Conservation (phyloP, 2,113 vertebrate species). For the Petrocephalus zakoni region DNA sequence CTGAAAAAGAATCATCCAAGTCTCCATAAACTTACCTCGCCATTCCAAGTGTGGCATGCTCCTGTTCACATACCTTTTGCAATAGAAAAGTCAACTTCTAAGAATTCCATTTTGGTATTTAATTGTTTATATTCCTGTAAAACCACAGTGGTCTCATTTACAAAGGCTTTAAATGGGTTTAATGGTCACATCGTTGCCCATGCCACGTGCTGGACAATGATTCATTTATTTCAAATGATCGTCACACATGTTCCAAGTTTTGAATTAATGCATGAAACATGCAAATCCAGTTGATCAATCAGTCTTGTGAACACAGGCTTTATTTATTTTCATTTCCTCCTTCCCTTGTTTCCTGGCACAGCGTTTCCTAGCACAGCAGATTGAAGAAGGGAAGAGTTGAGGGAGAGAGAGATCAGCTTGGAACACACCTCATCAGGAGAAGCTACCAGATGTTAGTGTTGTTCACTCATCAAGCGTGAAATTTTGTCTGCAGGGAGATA, state of each 20-base stretch:
- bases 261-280: not conserved
- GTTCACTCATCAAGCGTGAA: constrained; percentile 60
- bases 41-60: not conserved
- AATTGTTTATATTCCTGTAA: not conserved
- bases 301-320: not conserved
- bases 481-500: constrained; percentile 58
- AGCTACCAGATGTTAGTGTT: constrained; percentile 57
- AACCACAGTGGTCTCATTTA: not conserved
- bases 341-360: not conserved
- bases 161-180: not conserved
- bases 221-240: not conserved
- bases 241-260: not conserved
- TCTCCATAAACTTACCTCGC: not conserved
- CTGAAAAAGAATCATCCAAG: not conserved
- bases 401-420: constrained; percentile 24
- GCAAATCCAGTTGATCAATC: not conserved
- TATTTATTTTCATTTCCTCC: not conserved
- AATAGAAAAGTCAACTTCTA: not conserved
- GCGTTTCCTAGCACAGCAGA: not conserved
- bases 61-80: not conserved
- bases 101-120: not conserved
- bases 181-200: not conserved
- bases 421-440: constrained; percentile 50
- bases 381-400: not conserved
- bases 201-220: not conserved